Conservation (phyloP, 2,888 invertebrate genomes). For the Crossocerus cetratus region DNA sequence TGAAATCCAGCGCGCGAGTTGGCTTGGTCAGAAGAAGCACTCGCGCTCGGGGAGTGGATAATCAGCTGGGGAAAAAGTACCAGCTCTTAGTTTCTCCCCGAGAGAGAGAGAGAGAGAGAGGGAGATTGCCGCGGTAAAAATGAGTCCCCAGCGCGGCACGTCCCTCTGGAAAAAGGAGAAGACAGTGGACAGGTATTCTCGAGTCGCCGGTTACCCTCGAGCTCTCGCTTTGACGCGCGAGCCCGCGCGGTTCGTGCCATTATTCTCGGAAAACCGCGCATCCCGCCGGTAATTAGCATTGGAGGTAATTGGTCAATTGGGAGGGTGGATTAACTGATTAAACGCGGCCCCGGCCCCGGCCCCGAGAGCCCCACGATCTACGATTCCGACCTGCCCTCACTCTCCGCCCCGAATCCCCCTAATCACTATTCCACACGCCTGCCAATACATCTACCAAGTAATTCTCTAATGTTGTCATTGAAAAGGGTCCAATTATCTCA, state of each 20-base stretch:
- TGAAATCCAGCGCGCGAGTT: too few species aligned
- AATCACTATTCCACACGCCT: too few species aligned
- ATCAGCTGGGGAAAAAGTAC: slow-evolving; percentile 9
- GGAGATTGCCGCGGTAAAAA: neutral
- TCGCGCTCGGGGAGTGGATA: neutral
- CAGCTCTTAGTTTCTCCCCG: neutral
- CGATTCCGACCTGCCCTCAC: too few species aligned
- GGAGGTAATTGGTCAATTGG: slow-evolving; percentile 42
- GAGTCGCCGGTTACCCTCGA: neutral
- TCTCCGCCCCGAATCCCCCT: too few species aligned
- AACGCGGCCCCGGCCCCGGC: neutral
- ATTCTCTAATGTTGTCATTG: too few species aligned
- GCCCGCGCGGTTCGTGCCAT: slow-evolving; percentile 17
- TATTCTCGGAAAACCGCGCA: slow-evolving; percentile 20
- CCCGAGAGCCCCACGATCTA: too few species aligned
- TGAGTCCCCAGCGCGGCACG: neutral
- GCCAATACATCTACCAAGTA: too few species aligned
- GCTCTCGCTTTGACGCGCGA: neutral
- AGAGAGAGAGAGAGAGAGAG: neutral
- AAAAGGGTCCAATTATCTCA: too few species aligned
- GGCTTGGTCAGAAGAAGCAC: too few species aligned
- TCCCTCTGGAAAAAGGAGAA: slow-evolving; percentile 14
- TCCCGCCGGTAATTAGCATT: slow-evolving; percentile 31
- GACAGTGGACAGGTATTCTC: slow-evolving; percentile 3
- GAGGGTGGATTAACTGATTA: slow-evolving; percentile 35